Base-by-base conservation (phyloP, 2,888 invertebrate species). In the Zonitis immaculata region DNA sequence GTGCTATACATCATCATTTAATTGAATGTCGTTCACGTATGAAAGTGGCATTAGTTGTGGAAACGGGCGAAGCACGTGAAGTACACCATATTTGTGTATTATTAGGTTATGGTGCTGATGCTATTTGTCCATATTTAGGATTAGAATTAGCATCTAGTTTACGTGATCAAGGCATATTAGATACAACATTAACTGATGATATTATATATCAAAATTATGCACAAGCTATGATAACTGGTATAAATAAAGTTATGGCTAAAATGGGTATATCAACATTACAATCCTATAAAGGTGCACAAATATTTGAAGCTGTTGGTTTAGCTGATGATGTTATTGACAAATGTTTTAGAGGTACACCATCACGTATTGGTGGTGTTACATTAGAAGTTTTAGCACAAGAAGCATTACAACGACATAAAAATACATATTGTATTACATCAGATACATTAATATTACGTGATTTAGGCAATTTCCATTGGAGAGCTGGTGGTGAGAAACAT, bases 181-280 rank as follows among this genome's bases (percentile, higher is more conserved):
- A 91, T 64, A 80, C 84, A 0, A 78, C 80, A 3, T 78, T 91
- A 2, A 84, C 86, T 0, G 94, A 97, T 72, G 84, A 88, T 6
- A 82, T 86, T 50, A 88, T 97, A 61, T 95, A 87, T 75, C 77
- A 81, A 54, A 89, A 95, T 63, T 99, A 96, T 76, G 86, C 93
- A 39, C 88, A 89, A 61, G 95, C 97, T 35, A 73, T 74, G 68
- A 69, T 71, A 52, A 76, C 75, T n/a, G 76, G 75, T 27, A 72
- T 75, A 49, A 73, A 68, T 46, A 95, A 95, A 76, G 93, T 84
- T 0, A 99, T 99, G 98, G 98, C 99, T 5, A 99, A 99, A 76
- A 99, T 99, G 99, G 99, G 99, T 52, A 99, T 99, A 71, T 96
- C 95, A 52, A 99, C 98, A 0, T 79, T 99, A 35, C 98, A 98